Conservation (phyloP, 2,113 vertebrate genomes). For the Turdus rufiventris region DNA sequence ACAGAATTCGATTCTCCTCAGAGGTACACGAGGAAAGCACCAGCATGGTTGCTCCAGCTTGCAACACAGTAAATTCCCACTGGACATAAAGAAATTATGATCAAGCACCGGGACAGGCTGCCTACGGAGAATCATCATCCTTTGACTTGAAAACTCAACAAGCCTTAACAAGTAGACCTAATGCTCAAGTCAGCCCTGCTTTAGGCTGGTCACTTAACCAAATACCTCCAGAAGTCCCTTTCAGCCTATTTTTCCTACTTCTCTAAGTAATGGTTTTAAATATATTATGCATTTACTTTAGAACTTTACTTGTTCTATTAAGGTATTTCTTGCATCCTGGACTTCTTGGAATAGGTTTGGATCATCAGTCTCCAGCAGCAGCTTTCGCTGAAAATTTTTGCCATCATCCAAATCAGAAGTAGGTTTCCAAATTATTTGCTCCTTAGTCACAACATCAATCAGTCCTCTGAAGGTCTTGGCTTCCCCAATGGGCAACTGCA, state of each 20-base stretch:
- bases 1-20: neutral
- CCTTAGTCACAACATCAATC: conserved; percentile 86
- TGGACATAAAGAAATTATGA: neutral
- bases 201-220: neutral
- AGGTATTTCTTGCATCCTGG: conserved; percentile 78
- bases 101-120: neutral
- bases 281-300: conserved; percentile 69
- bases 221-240: neutral
- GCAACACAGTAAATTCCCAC: fast-evolving
- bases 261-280: neutral
- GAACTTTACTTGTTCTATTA: conserved; percentile 93
- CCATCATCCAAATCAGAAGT: conserved; percentile 76
- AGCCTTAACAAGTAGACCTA: neutral
- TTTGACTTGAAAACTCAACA: neutral
- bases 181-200: neutral
- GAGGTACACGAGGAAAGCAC: neutral
- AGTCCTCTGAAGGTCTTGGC: conserved; percentile 87
- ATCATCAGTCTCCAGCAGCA: conserved; percentile 71
- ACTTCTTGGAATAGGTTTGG: conserved; percentile 76
- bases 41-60: fast-evolving
- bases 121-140: neutral
- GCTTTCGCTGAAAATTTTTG: conserved; percentile 77
- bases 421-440: conserved; percentile 81
- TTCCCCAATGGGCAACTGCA: conserved; percentile 86
- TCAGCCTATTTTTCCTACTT: neutral